These are phyloP conservation scores for Oncorhynchus nerka DNA, from an alignment of 2,113 vertebrate species.

Conservation along the genomic window DNA sequence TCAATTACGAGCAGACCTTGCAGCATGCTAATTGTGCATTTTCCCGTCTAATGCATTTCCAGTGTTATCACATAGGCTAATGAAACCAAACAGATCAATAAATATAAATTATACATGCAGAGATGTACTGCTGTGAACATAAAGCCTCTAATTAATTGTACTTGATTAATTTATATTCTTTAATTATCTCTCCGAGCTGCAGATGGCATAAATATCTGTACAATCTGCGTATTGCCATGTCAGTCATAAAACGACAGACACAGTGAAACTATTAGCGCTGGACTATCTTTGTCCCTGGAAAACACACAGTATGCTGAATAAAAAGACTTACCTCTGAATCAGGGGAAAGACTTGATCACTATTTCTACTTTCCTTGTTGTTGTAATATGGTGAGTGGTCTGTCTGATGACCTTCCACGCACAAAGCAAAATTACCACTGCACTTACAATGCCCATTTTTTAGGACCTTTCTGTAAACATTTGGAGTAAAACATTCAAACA, in stretches of 20 bases:
- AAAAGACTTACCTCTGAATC: conserved; percentile 83
- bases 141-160: conserved; percentile 99
- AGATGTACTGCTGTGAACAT: conserved; percentile 99
- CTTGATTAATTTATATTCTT: conserved; percentile 99
- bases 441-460: conserved; percentile 47
- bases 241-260: conserved; percentile 97
- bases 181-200: conserved; percentile 99
- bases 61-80: conserved; percentile 99
- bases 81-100: conserved; percentile 99
- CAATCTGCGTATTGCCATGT: conserved; percentile 99
- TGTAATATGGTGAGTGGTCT: conserved; percentile 59
- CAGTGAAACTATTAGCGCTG: conserved; percentile 89
- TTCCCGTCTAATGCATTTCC: conserved; percentile 99
- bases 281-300: conserved; percentile 81
- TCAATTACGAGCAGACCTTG: conserved; percentile 87
- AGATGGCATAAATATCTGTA: conserved; percentile 99
- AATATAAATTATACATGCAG: conserved; percentile 99
- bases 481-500: conserved; percentile 73
- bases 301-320: conserved; percentile 82
- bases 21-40: conserved; percentile 98
- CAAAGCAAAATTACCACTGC: conserved; percentile 33
- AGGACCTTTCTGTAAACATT: conserved; percentile 35
- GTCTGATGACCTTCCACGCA: conserved; percentile 45
- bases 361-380: conserved; percentile 58
- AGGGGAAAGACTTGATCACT: conserved; percentile 46